Conservation (phyloP, 64 coral and sea anemone genomes). For the Stichodactyla mertensii region DNA sequence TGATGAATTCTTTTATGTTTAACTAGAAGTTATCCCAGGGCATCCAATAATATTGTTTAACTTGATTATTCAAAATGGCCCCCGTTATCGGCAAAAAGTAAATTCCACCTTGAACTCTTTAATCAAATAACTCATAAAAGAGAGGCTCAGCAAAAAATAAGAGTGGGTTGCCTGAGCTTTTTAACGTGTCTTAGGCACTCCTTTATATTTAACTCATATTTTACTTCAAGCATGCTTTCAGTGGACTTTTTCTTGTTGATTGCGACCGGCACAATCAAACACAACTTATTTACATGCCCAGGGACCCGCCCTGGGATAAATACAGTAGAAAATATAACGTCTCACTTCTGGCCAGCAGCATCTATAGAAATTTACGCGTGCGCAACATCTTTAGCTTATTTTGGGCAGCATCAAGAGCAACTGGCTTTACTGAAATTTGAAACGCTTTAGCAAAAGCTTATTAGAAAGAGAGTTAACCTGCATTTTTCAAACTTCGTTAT, state of each 20-base stretch:
- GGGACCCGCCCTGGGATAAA: background rate
- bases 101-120: too few relatives aligned
- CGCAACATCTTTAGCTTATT: background rate
- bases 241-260: background rate
- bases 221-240: background rate
- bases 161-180: background rate
- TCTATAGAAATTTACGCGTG: background rate
- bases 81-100: too few relatives aligned
- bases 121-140: too few relatives aligned
- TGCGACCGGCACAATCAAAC: background rate
- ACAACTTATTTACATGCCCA: background rate
- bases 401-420: background rate
- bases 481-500: too few relatives aligned
- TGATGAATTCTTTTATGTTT: too few relatives aligned
- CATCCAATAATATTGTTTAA: too few relatives aligned
- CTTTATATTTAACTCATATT: too few relatives aligned
- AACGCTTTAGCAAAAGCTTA: background rate
- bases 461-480: background rate
- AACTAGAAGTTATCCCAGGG: too few relatives aligned
- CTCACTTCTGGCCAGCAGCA: background rate
- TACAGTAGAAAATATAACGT: conserved; percentile 7
- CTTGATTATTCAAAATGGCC: too few relatives aligned
- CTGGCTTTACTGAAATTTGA: background rate
- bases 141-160: too few relatives aligned
- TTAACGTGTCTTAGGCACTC: background rate